Conservation (phyloP, 2,113 vertebrate genomes). For the Perca fluviatilis region DNA sequence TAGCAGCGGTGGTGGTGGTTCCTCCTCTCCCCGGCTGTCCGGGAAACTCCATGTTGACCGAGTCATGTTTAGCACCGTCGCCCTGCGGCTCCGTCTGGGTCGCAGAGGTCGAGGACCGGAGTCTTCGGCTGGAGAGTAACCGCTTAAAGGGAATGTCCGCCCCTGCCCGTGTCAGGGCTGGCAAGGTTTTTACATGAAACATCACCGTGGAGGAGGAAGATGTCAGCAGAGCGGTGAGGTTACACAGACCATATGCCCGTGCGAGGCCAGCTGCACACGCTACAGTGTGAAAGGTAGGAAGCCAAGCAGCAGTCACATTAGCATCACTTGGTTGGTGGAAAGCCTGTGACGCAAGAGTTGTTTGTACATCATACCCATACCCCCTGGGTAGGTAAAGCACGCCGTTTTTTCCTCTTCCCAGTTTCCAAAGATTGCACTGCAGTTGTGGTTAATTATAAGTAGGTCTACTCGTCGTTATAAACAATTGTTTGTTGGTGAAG, state of each 20-base stretch:
- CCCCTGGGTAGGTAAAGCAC: not conserved
- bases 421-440: not conserved
- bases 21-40: constrained; percentile 31
- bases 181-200: constrained; percentile 48
- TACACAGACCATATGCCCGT: not conserved
- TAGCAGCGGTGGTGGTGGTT: constrained; percentile 7
- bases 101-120: constrained; percentile 34
- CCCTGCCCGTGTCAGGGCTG: constrained; percentile 35
- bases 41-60: constrained; percentile 8
- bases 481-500: not conserved
- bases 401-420: not conserved
- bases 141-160: constrained; percentile 20
- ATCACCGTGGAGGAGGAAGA: constrained; percentile 29
- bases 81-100: constrained; percentile 19
- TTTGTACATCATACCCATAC: not conserved
- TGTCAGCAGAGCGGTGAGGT: not conserved
- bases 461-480: not conserved
- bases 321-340: constrained; percentile 36
- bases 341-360: constrained; percentile 37
- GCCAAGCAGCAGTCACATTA: not conserved
- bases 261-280: not conserved
- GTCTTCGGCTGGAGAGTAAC: constrained; percentile 19
- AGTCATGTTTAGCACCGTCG: not conserved
- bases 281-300: not conserved
- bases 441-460: not conserved